Evolutionary conservation across 2,797 vertebrate species (phyloP).

Genomic region (Tenualosa thibaudeaui): DNA sequence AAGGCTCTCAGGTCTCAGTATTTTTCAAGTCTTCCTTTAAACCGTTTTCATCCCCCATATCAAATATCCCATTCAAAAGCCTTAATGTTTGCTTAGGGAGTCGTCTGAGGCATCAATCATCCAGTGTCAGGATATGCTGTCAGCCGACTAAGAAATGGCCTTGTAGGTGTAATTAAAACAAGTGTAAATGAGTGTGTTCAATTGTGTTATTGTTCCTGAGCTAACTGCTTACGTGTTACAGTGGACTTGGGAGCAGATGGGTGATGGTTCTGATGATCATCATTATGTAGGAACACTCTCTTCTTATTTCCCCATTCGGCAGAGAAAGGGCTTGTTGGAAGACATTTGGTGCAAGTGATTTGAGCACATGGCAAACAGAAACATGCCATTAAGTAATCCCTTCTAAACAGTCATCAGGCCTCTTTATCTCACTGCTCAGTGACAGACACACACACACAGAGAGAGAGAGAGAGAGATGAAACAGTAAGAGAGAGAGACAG

Average conservation of each 20-base stretch:
- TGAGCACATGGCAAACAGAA: slow-evolving; percentile 51
- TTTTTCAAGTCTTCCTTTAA: background rate
- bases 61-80: background rate
- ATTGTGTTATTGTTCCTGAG: slow-evolving; percentile 1
- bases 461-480: slow-evolving; percentile 7
- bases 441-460: slow-evolving; percentile 47
- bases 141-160: background rate
- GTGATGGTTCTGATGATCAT: slow-evolving; percentile 9
- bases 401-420: slow-evolving; percentile 56
- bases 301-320: background rate
- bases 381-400: slow-evolving; percentile 60
- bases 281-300: background rate
- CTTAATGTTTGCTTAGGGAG: background rate
- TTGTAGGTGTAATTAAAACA: background rate
- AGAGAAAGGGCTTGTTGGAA: background rate
- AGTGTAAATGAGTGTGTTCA: background rate
- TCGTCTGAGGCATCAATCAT: background rate
- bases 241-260: background rate
- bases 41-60: background rate
- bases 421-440: slow-evolving; percentile 55
- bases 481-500: slow-evolving; percentile 26
- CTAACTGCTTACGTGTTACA: background rate
- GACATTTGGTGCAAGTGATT: background rate
- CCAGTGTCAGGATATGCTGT: background rate
- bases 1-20: background rate